Percentiles rank a stretch among this genome's conserved stretches.
Conservation (phyloP, 2,888 invertebrate genomes). For the Drosophila nigricruria region DNA sequence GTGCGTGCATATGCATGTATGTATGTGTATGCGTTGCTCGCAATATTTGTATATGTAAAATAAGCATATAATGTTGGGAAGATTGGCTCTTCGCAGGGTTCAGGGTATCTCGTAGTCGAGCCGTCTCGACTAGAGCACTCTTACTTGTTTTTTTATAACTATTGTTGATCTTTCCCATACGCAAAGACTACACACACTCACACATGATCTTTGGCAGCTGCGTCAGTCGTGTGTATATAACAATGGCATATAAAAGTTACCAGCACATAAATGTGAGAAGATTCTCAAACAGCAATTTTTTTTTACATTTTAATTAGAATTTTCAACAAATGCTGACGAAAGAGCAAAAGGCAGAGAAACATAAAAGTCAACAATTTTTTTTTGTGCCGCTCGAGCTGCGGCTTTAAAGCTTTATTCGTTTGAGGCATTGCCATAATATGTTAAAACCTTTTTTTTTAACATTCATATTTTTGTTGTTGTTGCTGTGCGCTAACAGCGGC, state of each 20-base stretch:
- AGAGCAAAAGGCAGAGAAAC: conserved; percentile 14
- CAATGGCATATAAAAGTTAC: conserved; percentile 46
- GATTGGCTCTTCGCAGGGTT: too few relatives aligned
- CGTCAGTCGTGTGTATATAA: conserved; percentile 15
- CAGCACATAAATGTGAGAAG: conserved; percentile 52
- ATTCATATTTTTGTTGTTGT: neutral
- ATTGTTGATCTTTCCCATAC: conserved; percentile 24
- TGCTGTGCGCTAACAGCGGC: conserved; percentile 1
- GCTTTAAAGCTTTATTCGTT: conserved; percentile 31
- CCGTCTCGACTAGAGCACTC: too few relatives aligned
- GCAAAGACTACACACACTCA: conserved; percentile 25
- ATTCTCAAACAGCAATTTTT: conserved; percentile 45
- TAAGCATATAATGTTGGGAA: too few relatives aligned
- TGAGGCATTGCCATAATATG: conserved; percentile 49
- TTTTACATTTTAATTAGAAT: conserved; percentile 58
- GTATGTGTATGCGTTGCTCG: too few relatives aligned
- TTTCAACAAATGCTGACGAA: conserved; percentile 32
- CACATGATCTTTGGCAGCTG: conserved; percentile 25
- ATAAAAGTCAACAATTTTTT: conserved; percentile 33
- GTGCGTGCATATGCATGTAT: too few relatives aligned
- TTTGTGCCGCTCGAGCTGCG: conserved; percentile 7
- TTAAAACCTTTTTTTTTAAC: conserved; percentile 32
- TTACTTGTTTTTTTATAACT: neutral
- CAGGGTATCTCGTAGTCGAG: too few relatives aligned
- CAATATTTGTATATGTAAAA: too few relatives aligned